Base-by-base conservation (phyloP, 2,888 invertebrate genomes). In the Eristalinus sepulchralis region DNA sequence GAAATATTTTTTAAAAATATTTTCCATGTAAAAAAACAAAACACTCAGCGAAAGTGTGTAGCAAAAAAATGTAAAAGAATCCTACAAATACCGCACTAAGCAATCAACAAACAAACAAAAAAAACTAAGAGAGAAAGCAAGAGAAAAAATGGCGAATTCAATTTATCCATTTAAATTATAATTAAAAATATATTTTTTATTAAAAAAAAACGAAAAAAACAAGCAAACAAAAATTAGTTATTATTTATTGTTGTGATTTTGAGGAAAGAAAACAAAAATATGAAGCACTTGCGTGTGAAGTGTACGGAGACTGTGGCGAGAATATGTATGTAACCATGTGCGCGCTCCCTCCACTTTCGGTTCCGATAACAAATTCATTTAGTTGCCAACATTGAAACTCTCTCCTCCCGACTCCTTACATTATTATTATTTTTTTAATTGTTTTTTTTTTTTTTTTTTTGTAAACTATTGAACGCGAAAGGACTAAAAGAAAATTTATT, bases 211-310 rank as follows among this genome's bases (percentile, higher is more conserved):
- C 2, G 6, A 34, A 34, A 3, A 1, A 34, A 34, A 34, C 3
- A 47, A 17, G 47, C 47, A 47, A 47, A 47, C 64, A 55, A 57
- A 78, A 80, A 80, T 85, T 77, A 82, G 63, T 82, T 82, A 60
- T 83, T 83, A 83, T 85, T 85, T 85, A 85, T 85, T 85, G 67
- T 84, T 85, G 77, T 85, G 82, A 85, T 77, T 76, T 66, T 27
- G 27, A 27, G 5, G 27, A 11, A 81, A 66, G 24, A 70, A 70
- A 34, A 64, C 5, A 34, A n/a, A 36, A 68, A 67, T 31, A 22
- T 62, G 59, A 31, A 77, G 22, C 55, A 53, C n/a, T 4, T 22
- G 13, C 20, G 57, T 24, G 57, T 27, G 10, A 27, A 24, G 70
- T 59, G 27, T 70, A 17, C 31, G 24, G 47, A 22, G 59, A 60